Evolutionary conservation across 64 coral and sea anemone species (phyloP), one percentile per base, ranked within the genome.

Genomic region (Porites australiensis): DNA sequence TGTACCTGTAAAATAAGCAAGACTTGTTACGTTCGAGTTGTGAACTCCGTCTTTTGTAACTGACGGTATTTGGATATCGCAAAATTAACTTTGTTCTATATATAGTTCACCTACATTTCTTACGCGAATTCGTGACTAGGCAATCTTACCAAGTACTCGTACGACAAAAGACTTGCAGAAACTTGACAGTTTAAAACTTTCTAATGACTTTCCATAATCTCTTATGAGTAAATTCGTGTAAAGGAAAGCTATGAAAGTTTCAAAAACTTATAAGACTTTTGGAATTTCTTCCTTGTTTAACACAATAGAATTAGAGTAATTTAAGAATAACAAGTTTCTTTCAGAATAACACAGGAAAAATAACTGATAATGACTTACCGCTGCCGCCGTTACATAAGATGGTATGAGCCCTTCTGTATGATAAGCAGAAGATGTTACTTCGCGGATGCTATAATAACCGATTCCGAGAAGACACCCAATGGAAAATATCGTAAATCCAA

Each of bases 401-500:
- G 95, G 95, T 21, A 96, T 70, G 0, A 84, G 58, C n/a, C 89
- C 93, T 23, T 96, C 90, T 4, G 92, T 90, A 5, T 89, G 92
- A 47, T 75, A 68, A 2, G 72, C 59, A 15, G 95, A 96, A 14
- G 91, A 66, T 12, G 95, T 96, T 2, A 94, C 81, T 22, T 75
- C 13, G 21, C 51, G 81, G 11, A 96, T 58, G 70, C 95, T 96
- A 66, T 87, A 96, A 75, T 78, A 91, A 18, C 86, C 95, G 61
- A 96, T 79, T 3, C 91, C 88, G 44, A 96, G 92, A 0, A 96
- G 68, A 57, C 88, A 67, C 0, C 91, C 95, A 18, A 96, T 92
- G 46, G 95, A 92, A 79, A 96, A 71, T 16, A 96, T 51, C n/a
- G 95, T 86, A 49, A 91, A 86, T 58, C 95, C 95, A 3, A 94